Evolutionary conservation across 2,888 invertebrate genomes (phyloP), one percentile per base, ranked within the genome.

Genomic region (Alentia gelatinosa): DNA sequence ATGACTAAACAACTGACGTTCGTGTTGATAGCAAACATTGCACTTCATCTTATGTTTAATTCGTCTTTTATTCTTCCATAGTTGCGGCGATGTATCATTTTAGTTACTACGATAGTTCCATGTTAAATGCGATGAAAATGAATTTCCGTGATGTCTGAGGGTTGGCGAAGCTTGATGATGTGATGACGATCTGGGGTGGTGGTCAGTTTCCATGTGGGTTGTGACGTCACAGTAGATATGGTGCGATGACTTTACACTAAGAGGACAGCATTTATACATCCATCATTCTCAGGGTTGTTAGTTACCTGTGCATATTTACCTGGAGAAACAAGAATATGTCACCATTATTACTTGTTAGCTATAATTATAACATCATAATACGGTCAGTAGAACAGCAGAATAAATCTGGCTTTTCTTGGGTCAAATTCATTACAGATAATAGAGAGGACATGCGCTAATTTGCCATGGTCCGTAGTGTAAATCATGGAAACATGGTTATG

Each of bases 251-350:
- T 26, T 97, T 97, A 99, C 93, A 99, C 98, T 96, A 99, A 97
- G 92, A 99, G 97, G 92, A 99, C 98, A 95, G 99, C 99, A 97
- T 99, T 99, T 92, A 99, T 99, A 95, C 99, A 99, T 30, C 99
- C 99, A 97, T 99, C 99, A 96, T 99, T 99, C 96, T 99, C 99
- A 0, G 99, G 99, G 96, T 99, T 98, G 96, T 99, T 99, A 0
- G 99, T 99, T 30, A 99, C 99, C 96, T 99, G 99, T 0, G 99
- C 99, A 96, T 99, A 99, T 97, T 99, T 99, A 47, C 96, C 96
- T 96, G 94, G 91, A 89, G 90, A 84, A 74, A 40, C 23, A 79
- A 30, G 68, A 42, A 83, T 75, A 30, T 37, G 35, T 9, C 15
- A 30, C 33, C 9, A 68, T 15, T 68, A 68, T 26, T 26, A 47